phyloP scores from a whole-genome alignment of 2,888 invertebrate species.

The Sarcophaga variegata region DNA sequence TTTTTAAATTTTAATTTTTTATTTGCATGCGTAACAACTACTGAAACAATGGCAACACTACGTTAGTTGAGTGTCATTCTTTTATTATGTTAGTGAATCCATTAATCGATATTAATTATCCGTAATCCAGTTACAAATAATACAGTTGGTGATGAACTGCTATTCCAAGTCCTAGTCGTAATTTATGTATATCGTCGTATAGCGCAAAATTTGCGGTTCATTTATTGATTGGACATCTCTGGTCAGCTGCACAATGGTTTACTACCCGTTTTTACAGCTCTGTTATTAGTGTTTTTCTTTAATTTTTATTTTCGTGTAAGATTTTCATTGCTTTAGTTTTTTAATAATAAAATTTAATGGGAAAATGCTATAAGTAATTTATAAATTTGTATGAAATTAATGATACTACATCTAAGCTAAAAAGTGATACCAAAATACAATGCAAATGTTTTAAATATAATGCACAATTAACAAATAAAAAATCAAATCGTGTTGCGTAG shows the following conservation, averaged over 20 bases:
- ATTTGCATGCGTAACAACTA: too few species aligned
- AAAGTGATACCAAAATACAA: constrained; percentile 50
- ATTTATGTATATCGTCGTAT: too few species aligned
- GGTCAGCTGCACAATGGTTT: constrained; percentile 36
- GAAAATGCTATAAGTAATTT: constrained; percentile 61
- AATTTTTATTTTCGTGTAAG: constrained; percentile 79
- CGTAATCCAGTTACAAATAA: too few species aligned
- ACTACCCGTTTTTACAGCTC: constrained; percentile 40
- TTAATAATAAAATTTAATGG: constrained; percentile 70
- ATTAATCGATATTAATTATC: too few species aligned
- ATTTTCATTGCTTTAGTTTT: constrained; percentile 76
- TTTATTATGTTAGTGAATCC: too few species aligned
- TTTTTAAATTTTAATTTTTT: too few species aligned
- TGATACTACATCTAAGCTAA: constrained; percentile 29
- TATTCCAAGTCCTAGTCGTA: too few species aligned
- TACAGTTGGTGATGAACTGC: neutral
- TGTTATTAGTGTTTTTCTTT: constrained; percentile 74
- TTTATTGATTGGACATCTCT: constrained; percentile 8
- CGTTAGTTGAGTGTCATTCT: too few species aligned
- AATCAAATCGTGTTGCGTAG: constrained; percentile 55
- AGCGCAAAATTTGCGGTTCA: too few species aligned
- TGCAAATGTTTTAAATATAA: constrained; percentile 45
- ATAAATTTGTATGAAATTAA: constrained; percentile 42
- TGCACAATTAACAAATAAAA: constrained; percentile 50
- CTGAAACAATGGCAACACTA: too few species aligned